phyloP scores from a whole-genome alignment of 1,140 invertebrate species.

The Holcopasites calliopsidis region DNA sequence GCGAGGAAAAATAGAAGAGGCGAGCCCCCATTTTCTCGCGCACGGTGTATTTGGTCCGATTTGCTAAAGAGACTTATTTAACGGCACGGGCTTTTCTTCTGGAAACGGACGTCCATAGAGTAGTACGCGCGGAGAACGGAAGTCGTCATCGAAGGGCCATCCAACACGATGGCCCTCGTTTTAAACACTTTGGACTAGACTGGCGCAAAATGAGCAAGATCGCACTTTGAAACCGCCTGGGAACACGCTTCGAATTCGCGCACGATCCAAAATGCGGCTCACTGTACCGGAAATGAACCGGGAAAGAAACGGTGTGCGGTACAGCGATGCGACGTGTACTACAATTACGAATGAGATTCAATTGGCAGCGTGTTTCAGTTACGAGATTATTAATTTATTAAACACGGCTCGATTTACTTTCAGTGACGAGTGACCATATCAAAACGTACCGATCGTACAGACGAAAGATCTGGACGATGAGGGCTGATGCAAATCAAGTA shows the following conservation, averaged over 20 bases:
- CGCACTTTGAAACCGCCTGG: neutral
- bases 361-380: conserved; percentile 5
- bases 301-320: conserved; percentile 29
- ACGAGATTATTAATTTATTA: too few relatives aligned
- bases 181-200: conserved; percentile 43
- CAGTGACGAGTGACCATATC: conserved; percentile 37
- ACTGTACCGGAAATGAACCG: conserved; percentile 21
- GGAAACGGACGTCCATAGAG: conserved; percentile 19
- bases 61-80: conserved; percentile 16
- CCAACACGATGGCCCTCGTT: neutral
- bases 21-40: neutral
- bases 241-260: neutral
- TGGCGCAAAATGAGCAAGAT: neutral
- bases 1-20: conserved; percentile 36
- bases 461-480: conserved; percentile 30
- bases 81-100: neutral
- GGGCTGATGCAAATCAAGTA: conserved; percentile 36
- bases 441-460: conserved; percentile 33
- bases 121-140: conserved; percentile 8
- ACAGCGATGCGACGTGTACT: conserved; percentile 25
- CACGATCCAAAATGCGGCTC: neutral
- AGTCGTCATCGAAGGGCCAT: neutral
- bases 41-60: conserved; percentile 49
- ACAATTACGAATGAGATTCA: conserved; percentile 41
- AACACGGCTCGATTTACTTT: conserved; percentile 27